Conservation (phyloP, 2,113 vertebrate species). For the Passer domesticus region DNA sequence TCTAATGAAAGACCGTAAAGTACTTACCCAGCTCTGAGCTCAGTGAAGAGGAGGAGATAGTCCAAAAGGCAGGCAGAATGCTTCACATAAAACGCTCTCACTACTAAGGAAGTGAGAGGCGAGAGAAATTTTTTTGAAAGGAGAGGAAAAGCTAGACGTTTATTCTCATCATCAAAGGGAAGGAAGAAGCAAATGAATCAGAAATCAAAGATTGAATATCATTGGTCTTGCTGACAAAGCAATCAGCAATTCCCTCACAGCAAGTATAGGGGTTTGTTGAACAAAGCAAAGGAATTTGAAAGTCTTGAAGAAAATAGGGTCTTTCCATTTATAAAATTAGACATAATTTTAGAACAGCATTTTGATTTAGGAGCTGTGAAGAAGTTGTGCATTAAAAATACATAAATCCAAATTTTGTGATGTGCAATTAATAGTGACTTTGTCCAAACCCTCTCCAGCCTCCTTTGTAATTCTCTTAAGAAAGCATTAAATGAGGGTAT, state of each 20-base stretch:
- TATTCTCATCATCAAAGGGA: slow-evolving; percentile 64
- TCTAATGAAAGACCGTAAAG: slow-evolving; percentile 48
- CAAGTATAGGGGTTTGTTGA: slow-evolving; percentile 41
- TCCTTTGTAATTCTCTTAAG: slow-evolving; percentile 71
- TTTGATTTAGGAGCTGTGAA: slow-evolving; percentile 68
- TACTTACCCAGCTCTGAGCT: slow-evolving; percentile 32
- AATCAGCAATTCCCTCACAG: slow-evolving; percentile 39
- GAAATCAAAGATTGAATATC: slow-evolving; percentile 70
- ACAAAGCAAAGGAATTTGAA: slow-evolving; percentile 60
- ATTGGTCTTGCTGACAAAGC: slow-evolving; percentile 66
- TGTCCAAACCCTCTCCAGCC: slow-evolving; percentile 71
- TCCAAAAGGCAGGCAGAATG: slow-evolving; percentile 1
- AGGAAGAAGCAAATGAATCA: slow-evolving; percentile 57
- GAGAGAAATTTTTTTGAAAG: slow-evolving; percentile 55
- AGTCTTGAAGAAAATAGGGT: slow-evolving; percentile 46
- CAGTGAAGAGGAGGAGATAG: slow-evolving; percentile 6
- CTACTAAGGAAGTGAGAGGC: slow-evolving; percentile 42
- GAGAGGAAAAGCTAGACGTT: slow-evolving; percentile 8
- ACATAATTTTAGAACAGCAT: slow-evolving; percentile 59
- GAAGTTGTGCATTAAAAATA: slow-evolving; percentile 66
- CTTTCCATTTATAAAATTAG: slow-evolving; percentile 61
- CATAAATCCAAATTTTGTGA: slow-evolving; percentile 72
- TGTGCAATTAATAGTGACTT: slow-evolving; percentile 76
- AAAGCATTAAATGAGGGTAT: slow-evolving; percentile 75
- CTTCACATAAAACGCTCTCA: slow-evolving; percentile 27